phyloP scores from a whole-genome alignment of 2,888 invertebrate species.

The Chymomyza procnemis region DNA sequence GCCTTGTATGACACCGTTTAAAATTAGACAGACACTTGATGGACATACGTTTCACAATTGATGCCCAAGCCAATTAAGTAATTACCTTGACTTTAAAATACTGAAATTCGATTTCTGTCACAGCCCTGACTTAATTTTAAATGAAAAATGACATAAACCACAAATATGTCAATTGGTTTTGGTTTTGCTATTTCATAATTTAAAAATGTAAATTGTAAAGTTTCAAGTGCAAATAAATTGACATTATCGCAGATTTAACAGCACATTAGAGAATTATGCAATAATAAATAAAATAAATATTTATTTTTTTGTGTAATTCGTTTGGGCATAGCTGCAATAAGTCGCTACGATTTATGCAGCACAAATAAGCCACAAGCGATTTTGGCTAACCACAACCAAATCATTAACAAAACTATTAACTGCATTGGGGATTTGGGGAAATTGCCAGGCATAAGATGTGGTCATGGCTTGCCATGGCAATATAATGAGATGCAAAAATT shows the following conservation, averaged over 20 bases:
- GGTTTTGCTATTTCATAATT: not conserved
- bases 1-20: no score
- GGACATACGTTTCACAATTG: no score
- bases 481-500: slow-evolving; percentile 20
- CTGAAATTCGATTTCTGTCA: not conserved
- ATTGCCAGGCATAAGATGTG: not conserved
- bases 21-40: no score
- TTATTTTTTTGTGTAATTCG: slow-evolving; percentile 20
- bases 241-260: slow-evolving; percentile 48
- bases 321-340: slow-evolving; percentile 4
- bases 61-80: no score
- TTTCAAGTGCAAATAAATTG: slow-evolving; percentile 38
- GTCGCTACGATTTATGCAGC: slow-evolving; percentile 10
- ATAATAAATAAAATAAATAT: slow-evolving; percentile 13
- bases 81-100: slow-evolving; percentile 31
- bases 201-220: not conserved
- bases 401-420: slow-evolving; percentile 58
- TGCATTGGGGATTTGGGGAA: slow-evolving; percentile 29
- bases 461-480: slow-evolving; percentile 6
- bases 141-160: slow-evolving; percentile 11
- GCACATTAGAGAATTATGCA: slow-evolving; percentile 38
- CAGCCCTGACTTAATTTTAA: slow-evolving; percentile 10
- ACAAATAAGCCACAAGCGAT: slow-evolving; percentile 27
- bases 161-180: not conserved
- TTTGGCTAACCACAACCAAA: slow-evolving; percentile 48